Percentiles rank a stretch among this genome's conserved stretches.
Conservation (phyloP, 2,888 invertebrate genomes). For the Odontomyia ornata region DNA sequence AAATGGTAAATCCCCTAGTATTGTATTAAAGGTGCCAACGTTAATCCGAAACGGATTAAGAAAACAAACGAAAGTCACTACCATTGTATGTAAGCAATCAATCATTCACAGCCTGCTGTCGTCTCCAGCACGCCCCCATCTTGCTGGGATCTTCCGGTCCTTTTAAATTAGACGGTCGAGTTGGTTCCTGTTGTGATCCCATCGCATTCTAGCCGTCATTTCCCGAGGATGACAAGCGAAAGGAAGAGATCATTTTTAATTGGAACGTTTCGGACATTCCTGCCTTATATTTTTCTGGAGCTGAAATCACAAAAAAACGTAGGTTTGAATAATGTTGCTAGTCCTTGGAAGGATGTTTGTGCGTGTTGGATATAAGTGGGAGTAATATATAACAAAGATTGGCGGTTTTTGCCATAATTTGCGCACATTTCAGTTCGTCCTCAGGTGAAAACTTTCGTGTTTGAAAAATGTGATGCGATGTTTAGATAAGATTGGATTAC, state of each 20-base stretch:
- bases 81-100: constrained; percentile 42
- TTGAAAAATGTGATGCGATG: no score
- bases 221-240: constrained; percentile 5
- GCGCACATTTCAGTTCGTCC: no score
- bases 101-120: constrained; percentile 3
- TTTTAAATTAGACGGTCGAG: not conserved
- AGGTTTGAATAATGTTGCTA: no score
- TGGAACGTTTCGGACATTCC: constrained; percentile 3
- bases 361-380: no score
- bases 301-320: no score
- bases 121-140: not conserved
- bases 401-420: no score
- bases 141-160: not conserved
- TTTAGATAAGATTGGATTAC: no score
- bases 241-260: constrained; percentile 38
- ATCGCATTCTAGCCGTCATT: not conserved
- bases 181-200: not conserved
- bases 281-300: not conserved
- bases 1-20: no score
- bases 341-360: no score
- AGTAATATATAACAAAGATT: no score
- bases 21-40: not conserved
- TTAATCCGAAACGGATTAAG: constrained; percentile 43
- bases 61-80: constrained; percentile 44
- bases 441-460: no score